Evolutionary conservation across 2,888 invertebrate species (phyloP).

Genomic region (Troilus luridus): DNA sequence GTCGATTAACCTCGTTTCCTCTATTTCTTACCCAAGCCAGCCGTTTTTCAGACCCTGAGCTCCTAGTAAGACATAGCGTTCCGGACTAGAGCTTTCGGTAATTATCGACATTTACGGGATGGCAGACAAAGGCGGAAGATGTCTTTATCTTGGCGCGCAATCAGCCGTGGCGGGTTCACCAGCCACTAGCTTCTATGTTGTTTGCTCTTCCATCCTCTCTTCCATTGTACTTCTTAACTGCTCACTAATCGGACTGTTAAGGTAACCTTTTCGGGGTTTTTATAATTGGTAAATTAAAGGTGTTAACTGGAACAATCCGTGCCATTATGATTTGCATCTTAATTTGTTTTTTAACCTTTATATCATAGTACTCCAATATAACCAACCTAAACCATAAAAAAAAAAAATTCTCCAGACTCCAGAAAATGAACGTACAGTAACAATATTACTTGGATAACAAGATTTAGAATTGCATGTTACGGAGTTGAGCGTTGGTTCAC

Average conservation of each 20-base stretch:
- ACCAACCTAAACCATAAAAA: no score
- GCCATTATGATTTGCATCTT: background rate
- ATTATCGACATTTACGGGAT: slow-evolving; percentile 43
- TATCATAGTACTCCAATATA: no score
- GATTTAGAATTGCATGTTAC: no score
- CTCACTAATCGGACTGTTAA: background rate
- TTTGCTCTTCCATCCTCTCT: background rate
- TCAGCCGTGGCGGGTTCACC: slow-evolving; percentile 53
- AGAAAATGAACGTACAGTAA: no score
- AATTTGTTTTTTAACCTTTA: background rate
- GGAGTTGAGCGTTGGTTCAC: no score
- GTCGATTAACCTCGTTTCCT: background rate
- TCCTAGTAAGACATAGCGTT: slow-evolving; percentile 48
- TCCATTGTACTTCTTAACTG: background rate
- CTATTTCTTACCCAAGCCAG: background rate
- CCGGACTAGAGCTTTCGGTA: slow-evolving; percentile 7
- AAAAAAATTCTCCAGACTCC: no score
- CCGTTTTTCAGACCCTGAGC: background rate
- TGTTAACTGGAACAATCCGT: background rate
- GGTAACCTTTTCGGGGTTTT: background rate
- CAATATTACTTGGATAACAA: no score
- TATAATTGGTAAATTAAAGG: background rate
- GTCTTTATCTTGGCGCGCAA: slow-evolving; percentile 60
- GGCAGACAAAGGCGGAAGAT: slow-evolving; percentile 47
- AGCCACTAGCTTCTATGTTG: background rate